Evolutionary conservation across 2,113 vertebrate genomes (phyloP).

Genomic region (Astur gentilis): DNA sequence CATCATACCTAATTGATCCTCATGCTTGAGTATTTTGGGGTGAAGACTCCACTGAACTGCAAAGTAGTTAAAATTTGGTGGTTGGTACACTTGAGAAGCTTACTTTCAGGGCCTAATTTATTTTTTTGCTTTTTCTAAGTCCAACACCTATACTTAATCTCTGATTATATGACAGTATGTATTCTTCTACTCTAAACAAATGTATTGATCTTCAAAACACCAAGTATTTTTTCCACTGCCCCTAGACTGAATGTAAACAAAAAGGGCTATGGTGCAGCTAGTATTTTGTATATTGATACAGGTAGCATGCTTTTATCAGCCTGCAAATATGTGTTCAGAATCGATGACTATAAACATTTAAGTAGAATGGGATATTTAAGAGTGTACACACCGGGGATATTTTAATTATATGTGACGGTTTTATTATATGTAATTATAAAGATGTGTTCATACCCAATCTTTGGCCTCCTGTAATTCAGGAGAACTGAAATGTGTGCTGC

Average conservation of each 20-base stretch:
- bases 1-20: not conserved
- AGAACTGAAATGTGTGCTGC: not conserved
- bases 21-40: not conserved
- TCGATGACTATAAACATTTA: not conserved
- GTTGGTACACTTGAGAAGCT: not conserved
- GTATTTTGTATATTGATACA: not conserved
- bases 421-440: conserved; percentile 16
- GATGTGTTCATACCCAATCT: not conserved
- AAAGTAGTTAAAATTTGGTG: not conserved
- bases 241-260: not conserved
- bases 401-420: not conserved
- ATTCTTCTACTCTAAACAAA: not conserved
- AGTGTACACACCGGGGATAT: not conserved
- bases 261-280: not conserved
- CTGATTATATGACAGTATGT: not conserved
- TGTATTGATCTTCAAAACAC: not conserved
- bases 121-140: not conserved
- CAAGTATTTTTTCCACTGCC: not conserved
- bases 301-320: not conserved
- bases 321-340: not conserved
- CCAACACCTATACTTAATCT: not conserved
- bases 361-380: not conserved
- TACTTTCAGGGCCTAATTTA: not conserved
- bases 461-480: not conserved
- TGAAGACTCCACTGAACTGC: not conserved